Conservation (phyloP, 2,113 vertebrate genomes). For the Otolemur garnettii region DNA sequence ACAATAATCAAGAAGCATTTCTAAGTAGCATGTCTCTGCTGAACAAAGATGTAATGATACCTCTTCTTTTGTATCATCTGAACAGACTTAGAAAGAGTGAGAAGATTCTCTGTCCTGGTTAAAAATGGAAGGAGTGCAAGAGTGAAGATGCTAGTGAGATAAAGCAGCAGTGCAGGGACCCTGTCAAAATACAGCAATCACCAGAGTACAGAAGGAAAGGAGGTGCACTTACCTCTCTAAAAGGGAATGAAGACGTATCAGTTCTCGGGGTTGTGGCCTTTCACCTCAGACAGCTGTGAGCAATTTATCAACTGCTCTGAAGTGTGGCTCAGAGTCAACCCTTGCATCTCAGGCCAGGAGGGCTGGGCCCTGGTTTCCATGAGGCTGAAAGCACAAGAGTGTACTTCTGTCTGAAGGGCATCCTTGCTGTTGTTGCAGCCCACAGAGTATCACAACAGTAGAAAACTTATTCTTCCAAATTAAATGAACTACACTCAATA, state of each 20-base stretch:
- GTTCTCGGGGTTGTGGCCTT: not conserved
- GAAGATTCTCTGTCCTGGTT: not conserved
- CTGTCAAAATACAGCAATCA: not conserved
- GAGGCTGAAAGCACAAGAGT: not conserved
- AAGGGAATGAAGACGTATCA: not conserved
- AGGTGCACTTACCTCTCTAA: not conserved
- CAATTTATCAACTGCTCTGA: conserved; percentile 49
- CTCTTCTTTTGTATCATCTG: conserved; percentile 30
- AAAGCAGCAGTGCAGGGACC: not conserved
- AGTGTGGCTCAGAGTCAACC: not conserved
- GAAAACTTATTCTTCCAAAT: not conserved
- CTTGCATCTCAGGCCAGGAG: not conserved
- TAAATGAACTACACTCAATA: not conserved
- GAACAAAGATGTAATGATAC: not conserved
- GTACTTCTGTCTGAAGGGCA: not conserved
- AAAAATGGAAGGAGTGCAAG: not conserved
- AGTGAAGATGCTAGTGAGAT: not conserved
- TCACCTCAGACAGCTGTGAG: conserved; percentile 63
- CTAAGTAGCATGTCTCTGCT: not conserved
- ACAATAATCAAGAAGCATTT: conserved; percentile 35
- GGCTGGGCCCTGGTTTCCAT: not conserved
- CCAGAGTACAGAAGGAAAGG: not conserved
- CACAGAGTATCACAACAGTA: not conserved
- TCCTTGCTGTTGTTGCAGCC: not conserved
- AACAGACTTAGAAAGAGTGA: not conserved